Evolutionary conservation across 2,888 invertebrate species (phyloP).

Genomic region (Aricia artaxerxes): DNA sequence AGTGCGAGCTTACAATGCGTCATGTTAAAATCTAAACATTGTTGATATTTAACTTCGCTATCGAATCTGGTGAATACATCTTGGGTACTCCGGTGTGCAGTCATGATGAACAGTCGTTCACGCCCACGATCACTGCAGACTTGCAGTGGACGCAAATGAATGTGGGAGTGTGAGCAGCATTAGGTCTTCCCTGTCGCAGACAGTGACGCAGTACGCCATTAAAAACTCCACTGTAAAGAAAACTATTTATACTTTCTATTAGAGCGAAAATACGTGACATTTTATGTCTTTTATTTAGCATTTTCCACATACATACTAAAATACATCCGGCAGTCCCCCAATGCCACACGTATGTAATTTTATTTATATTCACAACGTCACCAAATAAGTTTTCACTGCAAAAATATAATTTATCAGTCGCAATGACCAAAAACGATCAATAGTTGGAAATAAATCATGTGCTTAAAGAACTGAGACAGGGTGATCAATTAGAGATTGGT

Average conservation of each 20-base stretch:
- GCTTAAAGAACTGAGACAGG: not conserved
- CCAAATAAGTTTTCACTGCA: no score
- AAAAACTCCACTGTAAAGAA: not conserved
- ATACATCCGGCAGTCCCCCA: no score
- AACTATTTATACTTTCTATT: not conserved
- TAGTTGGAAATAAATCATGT: slow-evolving; percentile 6
- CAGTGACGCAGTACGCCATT: not conserved
- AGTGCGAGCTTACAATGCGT: no score
- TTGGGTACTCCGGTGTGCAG: no score
- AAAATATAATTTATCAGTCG: not conserved
- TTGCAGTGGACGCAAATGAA: not conserved
- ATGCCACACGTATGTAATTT: no score
- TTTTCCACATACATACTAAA: no score
- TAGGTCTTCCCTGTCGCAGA: not conserved
- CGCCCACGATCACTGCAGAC: no score
- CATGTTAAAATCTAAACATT: no score
- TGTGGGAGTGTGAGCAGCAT: not conserved
- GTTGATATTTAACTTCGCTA: no score
- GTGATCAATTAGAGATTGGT: not conserved
- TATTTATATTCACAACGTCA: not conserved
- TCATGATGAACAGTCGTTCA: not conserved
- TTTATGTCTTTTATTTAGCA: not conserved
- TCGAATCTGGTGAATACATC: no score
- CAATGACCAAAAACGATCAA: not conserved
- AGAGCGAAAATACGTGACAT: not conserved